These are phyloP conservation scores for Ischnus inquisitorius DNA, from an alignment of 2,888 invertebrate genomes.

Conservation along the genomic window DNA sequence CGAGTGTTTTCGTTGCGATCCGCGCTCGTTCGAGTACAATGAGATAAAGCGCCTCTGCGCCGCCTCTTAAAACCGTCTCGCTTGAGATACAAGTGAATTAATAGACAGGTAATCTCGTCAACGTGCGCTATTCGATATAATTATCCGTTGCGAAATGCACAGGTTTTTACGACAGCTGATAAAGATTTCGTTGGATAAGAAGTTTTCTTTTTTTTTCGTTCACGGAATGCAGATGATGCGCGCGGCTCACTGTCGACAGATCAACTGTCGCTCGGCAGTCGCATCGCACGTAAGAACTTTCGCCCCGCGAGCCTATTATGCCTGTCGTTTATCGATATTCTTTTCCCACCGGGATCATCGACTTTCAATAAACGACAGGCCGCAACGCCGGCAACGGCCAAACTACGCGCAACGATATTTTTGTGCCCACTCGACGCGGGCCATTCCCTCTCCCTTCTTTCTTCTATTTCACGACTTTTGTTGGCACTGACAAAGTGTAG, in stretches of 20 bases:
- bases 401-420: neutral
- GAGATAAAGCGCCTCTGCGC: neutral
- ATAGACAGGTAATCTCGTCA: neutral
- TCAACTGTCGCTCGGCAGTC: conserved; percentile 72
- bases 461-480: neutral
- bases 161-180: conserved; percentile 39
- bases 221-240: conserved; percentile 57
- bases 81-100: neutral
- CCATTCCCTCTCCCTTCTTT: neutral
- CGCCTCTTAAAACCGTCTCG: neutral
- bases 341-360: conserved; percentile 65
- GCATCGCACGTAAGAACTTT: conserved; percentile 65
- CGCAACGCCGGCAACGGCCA: neutral
- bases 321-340: conserved; percentile 71
- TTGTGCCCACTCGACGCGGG: neutral
- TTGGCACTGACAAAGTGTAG: neutral
- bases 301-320: neutral
- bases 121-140: neutral
- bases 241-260: conserved; percentile 72
- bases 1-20: neutral
- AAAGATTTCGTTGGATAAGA: conserved; percentile 39
- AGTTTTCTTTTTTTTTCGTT: neutral
- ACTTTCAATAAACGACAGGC: conserved; percentile 64
- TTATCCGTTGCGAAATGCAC: neutral
- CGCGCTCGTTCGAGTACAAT: neutral